A percentile compares a stretch with the other conserved stretches of the same genome.
Conservation (phyloP, 2,797 vertebrate genomes). For the Euthynnus affinis region DNA sequence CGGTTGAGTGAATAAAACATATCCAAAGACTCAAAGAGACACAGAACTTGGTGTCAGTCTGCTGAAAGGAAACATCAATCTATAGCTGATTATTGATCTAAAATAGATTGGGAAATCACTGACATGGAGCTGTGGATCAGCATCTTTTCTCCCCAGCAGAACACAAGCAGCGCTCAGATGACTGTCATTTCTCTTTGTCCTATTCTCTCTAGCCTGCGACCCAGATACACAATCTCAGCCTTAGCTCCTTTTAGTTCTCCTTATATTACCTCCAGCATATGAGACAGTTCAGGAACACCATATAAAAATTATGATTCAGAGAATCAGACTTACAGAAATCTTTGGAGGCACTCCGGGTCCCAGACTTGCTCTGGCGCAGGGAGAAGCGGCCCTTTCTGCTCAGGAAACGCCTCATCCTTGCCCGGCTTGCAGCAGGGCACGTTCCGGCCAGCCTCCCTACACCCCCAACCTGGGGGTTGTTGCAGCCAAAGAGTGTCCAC, state of each 20-base stretch:
- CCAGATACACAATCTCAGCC: conserved; percentile 50
- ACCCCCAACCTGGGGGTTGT: conserved; percentile 69
- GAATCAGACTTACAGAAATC: conserved; percentile 89
- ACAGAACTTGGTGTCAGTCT: conserved; percentile 48
- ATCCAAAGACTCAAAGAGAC: conserved; percentile 38
- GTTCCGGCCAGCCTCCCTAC: conserved; percentile 82
- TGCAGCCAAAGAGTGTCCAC: conserved; percentile 69
- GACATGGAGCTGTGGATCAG: conserved; percentile 1
- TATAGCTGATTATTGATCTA: conserved; percentile 47
- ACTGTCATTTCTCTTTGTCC: conserved; percentile 36
- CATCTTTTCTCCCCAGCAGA: conserved; percentile 23
- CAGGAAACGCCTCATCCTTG: conserved; percentile 84
- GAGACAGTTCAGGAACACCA: conserved; percentile 33
- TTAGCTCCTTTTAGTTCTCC: conserved; percentile 1
- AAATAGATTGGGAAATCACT: conserved; percentile 53
- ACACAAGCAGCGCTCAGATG: conserved; percentile 22
- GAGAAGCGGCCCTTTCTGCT: conserved; percentile 84
- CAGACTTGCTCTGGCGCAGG: conserved; percentile 83
- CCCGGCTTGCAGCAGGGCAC: conserved; percentile 81
- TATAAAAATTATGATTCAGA: conserved; percentile 14
- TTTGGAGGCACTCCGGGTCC: conserved; percentile 83
- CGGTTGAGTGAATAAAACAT: conserved; percentile 54
- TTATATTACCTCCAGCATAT: conserved; percentile 32
- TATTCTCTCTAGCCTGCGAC: conserved; percentile 43
- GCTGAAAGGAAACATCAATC: conserved; percentile 49